Percentiles rank a stretch among this genome's conserved stretches.
Conservation (phyloP, 2,797 vertebrate genomes). For the Sebastes oblongus region DNA sequence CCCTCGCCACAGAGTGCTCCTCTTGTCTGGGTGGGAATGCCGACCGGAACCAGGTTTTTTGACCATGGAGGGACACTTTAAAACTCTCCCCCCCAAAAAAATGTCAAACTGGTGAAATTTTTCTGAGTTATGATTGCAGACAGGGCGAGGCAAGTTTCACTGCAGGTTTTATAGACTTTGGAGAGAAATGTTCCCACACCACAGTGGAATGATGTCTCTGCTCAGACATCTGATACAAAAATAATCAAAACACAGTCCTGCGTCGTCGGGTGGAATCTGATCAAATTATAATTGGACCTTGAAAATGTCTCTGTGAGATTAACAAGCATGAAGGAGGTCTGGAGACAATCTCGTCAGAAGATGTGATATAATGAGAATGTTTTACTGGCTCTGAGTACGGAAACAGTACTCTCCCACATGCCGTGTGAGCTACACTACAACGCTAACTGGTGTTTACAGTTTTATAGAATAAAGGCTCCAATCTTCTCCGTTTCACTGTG, state of each 20-base stretch:
- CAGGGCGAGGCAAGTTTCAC: conserved; percentile 49
- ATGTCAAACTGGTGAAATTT: conserved; percentile 31
- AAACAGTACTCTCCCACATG: background rate
- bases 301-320: conserved; percentile 39
- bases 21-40: conserved; percentile 54
- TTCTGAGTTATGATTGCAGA: conserved; percentile 57
- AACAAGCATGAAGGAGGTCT: conserved; percentile 25
- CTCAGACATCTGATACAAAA: conserved; percentile 49
- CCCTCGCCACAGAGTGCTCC: conserved; percentile 35
- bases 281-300: conserved; percentile 51
- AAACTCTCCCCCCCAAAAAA: conserved; percentile 26
- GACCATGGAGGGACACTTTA: conserved; percentile 42
- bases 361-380: conserved; percentile 31
- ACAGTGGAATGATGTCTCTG: conserved; percentile 45
- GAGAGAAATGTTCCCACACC: conserved; percentile 60
- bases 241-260: conserved; percentile 53
- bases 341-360: conserved; percentile 38
- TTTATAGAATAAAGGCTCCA: background rate
- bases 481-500: background rate
- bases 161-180: conserved; percentile 57
- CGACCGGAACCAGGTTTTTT: conserved; percentile 33
- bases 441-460: background rate
- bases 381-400: background rate
- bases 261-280: conserved; percentile 35
- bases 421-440: background rate